Conservation (phyloP, 2,113 vertebrate genomes). For the Mormyrus lacerda region DNA sequence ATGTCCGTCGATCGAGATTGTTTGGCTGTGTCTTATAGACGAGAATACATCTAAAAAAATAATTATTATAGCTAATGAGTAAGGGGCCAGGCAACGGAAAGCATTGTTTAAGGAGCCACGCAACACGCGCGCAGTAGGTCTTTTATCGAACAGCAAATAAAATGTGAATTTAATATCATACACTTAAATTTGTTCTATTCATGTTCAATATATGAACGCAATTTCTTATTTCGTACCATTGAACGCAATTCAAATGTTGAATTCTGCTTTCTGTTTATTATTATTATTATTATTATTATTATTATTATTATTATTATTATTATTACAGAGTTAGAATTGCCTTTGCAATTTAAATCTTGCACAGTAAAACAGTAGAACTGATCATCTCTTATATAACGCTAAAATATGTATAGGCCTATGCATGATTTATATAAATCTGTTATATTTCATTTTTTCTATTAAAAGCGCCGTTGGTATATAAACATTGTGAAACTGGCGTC, state of each 20-base stretch:
- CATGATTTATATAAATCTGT: neutral
- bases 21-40: neutral
- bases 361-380: neutral
- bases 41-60: neutral
- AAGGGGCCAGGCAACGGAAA: neutral
- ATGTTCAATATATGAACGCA: neutral
- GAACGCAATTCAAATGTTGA: neutral
- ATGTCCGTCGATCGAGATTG: neutral
- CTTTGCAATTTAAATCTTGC: neutral
- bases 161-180: neutral
- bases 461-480: neutral
- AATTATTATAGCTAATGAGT: neutral
- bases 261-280: neutral
- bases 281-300: neutral
- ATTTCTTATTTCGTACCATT: neutral
- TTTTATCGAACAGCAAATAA: neutral
- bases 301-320: neutral
- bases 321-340: neutral
- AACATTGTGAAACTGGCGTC: slow-evolving; percentile 9
- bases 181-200: neutral
- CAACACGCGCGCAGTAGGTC: neutral
- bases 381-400: neutral
- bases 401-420: neutral
- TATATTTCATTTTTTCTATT: neutral
- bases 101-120: neutral